Base-by-base conservation (phyloP, 2,888 invertebrate genomes). In the Chrysomela aeneicollis region DNA sequence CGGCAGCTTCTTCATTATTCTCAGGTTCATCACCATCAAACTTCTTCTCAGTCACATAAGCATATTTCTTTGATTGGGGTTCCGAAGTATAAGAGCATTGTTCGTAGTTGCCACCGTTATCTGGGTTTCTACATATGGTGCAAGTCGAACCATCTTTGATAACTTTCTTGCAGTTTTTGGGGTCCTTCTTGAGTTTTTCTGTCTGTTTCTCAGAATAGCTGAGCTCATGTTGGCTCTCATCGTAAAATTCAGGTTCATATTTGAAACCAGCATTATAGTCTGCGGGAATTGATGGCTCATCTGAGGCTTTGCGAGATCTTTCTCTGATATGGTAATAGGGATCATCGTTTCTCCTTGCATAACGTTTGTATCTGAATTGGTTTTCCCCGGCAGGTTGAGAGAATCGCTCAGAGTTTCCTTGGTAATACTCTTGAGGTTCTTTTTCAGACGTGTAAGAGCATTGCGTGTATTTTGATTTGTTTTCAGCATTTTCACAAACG, bases 21-120 rank as follows among this genome's bases (percentile, higher is more conserved):
- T 84, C 82, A 67, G 85, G 84, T 64, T 85, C 85, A 73, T 86
- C 85, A 68, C 87, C 87, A 64, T 87, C 85, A 73, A 86, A 89
- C 74, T 88, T 88, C 68, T 85, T 86, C 81, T 89, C 88, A 64
- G 87, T 88, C 4, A 87, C 88, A 74, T 88, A 91, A 8, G 88
- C 88, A 77, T 89, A 90, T 77, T 87, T 86, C 78, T 92, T 89
- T 68, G 91, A 91, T 74, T 88, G 87, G 0, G 92, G 92, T 67
- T 89, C 87, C 0, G 90, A 88, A 9, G 90, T 89, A 79, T 92
- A 94, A 0, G 91, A 90, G 78, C 94, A 94, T 12, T 90, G 90
- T 79, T 94, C 93, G 69, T 89, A 92, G 66, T 90, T 89, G 26
- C 90, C 92, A 50, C 92, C 91, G 1, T 89, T 90, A 77, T 90